Conservation (phyloP, 2,797 vertebrate genomes). For the Coregonus suidteri region DNA sequence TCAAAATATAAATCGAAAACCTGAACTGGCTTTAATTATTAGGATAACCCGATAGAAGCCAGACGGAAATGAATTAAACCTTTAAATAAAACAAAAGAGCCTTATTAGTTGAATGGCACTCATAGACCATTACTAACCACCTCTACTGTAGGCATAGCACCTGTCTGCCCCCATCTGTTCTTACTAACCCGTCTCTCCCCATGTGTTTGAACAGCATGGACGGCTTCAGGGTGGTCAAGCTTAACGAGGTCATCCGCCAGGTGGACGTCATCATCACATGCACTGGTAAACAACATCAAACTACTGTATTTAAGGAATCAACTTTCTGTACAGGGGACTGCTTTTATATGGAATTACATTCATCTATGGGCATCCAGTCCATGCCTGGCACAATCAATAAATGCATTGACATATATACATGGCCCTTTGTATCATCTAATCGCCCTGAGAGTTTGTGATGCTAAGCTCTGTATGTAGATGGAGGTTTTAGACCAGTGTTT, state of each 20-base stretch:
- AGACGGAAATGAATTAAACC: neutral
- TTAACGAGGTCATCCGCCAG: slow-evolving; percentile 91
- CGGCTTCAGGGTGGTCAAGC: slow-evolving; percentile 92
- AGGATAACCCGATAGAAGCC: too few relatives aligned
- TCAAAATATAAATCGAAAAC: neutral
- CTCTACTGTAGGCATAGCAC: neutral
- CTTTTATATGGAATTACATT: slow-evolving; percentile 6
- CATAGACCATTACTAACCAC: neutral
- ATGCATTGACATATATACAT: slow-evolving; percentile 1
- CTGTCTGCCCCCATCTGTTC: neutral
- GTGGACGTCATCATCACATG: slow-evolving; percentile 94
- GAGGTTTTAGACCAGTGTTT: neutral
- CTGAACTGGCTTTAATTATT: neutral
- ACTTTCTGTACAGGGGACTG: neutral
- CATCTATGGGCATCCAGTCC: slow-evolving; percentile 14
- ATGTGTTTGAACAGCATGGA: slow-evolving; percentile 85
- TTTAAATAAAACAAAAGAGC: neutral
- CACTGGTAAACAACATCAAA: slow-evolving; percentile 79
- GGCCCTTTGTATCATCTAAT: slow-evolving; percentile 1
- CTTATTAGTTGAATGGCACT: neutral
- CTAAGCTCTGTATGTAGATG: neutral
- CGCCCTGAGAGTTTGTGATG: neutral
- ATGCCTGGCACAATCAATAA: neutral
- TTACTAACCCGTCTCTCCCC: slow-evolving; percentile 1
- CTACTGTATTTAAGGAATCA: neutral